Evolutionary conservation across 2,113 vertebrate genomes (phyloP).

Genomic region (Corydoras maculifer): DNA sequence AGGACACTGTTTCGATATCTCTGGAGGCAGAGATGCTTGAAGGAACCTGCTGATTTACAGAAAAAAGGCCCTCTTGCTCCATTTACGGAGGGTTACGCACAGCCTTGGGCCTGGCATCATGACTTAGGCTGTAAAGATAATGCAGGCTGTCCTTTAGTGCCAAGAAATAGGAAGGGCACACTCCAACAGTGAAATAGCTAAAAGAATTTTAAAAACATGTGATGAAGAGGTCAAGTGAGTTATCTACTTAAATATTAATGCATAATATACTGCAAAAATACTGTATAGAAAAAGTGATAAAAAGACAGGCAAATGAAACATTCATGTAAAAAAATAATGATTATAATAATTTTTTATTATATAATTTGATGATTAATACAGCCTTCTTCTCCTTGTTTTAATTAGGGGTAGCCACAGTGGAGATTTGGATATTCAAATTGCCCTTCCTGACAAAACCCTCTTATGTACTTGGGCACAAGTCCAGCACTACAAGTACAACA

Average conservation of each 20-base stretch:
- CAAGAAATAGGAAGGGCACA: background rate
- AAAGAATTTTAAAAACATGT: constrained; percentile 7
- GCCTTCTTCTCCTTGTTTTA: too few species aligned
- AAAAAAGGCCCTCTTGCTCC: background rate
- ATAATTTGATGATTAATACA: too few species aligned
- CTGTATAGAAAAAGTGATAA: too few species aligned
- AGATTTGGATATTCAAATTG: too few species aligned
- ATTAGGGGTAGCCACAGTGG: too few species aligned
- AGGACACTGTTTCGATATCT: constrained; percentile 7
- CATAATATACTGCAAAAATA: too few species aligned
- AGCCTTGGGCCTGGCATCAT: background rate
- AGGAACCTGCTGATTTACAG: constrained; percentile 18
- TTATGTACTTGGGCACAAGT: too few species aligned
- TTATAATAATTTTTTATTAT: too few species aligned
- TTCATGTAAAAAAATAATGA: too few species aligned
- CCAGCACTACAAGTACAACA: too few species aligned
- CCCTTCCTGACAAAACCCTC: too few species aligned
- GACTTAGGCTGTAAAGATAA: constrained; percentile 2
- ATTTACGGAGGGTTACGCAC: constrained; percentile 12
- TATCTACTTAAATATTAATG: background rate
- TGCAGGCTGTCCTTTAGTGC: background rate
- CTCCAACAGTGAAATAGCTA: constrained; percentile 2
- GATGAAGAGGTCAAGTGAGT: constrained; percentile 18
- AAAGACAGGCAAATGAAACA: too few species aligned
- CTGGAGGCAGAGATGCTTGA: constrained; percentile 14